Base-by-base conservation (phyloP, 2,797 vertebrate species). In the Falco columbarius region DNA sequence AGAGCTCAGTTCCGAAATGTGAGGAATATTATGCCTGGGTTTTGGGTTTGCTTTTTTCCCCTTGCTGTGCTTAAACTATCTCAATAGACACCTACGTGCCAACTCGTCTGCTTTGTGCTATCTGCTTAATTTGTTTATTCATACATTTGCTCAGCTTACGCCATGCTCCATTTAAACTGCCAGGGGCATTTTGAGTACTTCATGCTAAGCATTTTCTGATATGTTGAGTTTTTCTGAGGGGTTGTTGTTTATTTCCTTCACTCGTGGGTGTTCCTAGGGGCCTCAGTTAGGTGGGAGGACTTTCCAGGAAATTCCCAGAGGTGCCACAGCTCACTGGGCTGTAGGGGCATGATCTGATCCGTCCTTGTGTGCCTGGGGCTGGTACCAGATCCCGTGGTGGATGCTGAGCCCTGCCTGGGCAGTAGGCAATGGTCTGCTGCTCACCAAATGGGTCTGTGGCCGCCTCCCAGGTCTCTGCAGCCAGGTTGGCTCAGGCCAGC, bases 101-200 rank as follows among this genome's bases (percentile, higher is more conserved):
- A 89, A 54, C 81, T 76, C n/a, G 12, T 92, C 86, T 96, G 83
- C 59, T 76, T 86, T 84, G 58, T 83, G 90, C 86, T 94, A 38
- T 79, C 85, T 90, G 61, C 81, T 83, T 95, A 65, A 93, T 94
- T 96, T 77, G 9, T 96, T 96, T 96, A 94, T 82, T 94, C 74
- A 5, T 93, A 52, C 63, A 19, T 90, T 94, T 90, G 89, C 88
- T 82, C 81, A 74, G 94, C 74, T 96, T 86, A 71, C 67, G 91
- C 81, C 4, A 1, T 92, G 92, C 84, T 97, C 81, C 16, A 5
- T 74, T 92, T 93, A 70, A 85, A 94, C 86, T 89, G 92, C 83
- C 1, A 1, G 12, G 49, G 81, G 89, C 90, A 55, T 91, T 94
- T 88, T 61, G 55, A 54, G 70, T 92, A 46, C 80, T 95, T 89